Evolutionary conservation across 2,113 vertebrate genomes (phyloP), one percentile per base, ranked within the genome.

Genomic region (Calonectris borealis): DNA sequence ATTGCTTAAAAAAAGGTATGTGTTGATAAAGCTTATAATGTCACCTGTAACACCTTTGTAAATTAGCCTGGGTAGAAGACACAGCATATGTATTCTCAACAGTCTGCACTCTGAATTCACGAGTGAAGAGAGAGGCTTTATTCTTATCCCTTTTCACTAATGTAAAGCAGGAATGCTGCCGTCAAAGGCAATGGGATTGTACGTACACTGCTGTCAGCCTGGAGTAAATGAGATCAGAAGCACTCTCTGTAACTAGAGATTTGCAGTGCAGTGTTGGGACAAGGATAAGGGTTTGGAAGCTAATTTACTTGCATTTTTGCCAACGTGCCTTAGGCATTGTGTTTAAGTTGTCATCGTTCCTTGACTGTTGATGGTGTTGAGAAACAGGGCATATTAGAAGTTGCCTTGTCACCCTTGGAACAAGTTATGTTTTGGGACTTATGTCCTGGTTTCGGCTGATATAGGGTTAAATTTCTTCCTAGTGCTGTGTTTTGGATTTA

Each of bases 1-100:
- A 98, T 84, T 98, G 94, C 94, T 93, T 90, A 97, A 86, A 97
- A 90, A 75, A n/a, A 60, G n/a, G 29, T 62, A 6, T 54, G 7
- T 85, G 27, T 83, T 95, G 68, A 54, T 90, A 84, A 83, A 91
- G 42, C 20, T 88, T 86, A 19, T 61, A 38, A 62, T 84, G 69
- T 86, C 72, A 94, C 24, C 36, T 90, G 27, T 89, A 54, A 61
- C 61, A 48, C 49, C 31, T 61, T 51, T 72, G 40, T 68, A 77
- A 66, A 90, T 86, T 82, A 77, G 29, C 38, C 21, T 60, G 42
- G 64, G 44, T 32, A 58, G 51, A 71, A 88, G 54, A 44, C n/a
- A 49, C 22, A 44, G 16, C 5, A 4, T 88, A 62, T 79, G 58
- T 95, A 10, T 80, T 90, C 48, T 76, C 26, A 36, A 27, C 21